Evolutionary conservation across 2,888 invertebrate genomes (phyloP).

Genomic region (Dexiosoma caninum): DNA sequence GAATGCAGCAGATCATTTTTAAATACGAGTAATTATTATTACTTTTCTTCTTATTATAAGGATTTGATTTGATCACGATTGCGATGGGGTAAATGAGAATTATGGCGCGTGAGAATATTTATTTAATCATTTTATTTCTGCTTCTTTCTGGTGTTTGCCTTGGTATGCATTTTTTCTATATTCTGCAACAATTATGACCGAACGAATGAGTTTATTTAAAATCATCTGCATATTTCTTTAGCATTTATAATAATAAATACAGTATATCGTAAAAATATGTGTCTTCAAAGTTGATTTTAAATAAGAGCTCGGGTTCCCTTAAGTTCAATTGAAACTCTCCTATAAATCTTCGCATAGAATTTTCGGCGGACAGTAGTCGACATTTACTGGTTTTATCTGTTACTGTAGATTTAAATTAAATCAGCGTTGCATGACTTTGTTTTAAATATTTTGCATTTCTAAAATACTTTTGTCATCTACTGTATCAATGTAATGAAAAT

Average conservation of each 20-base stretch:
- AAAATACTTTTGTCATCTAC: not conserved
- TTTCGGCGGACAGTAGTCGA: no score
- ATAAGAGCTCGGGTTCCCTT: no score
- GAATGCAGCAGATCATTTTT: no score
- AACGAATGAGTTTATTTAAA: constrained; percentile 24
- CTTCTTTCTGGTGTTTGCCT: constrained; percentile 16
- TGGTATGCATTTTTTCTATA: constrained; percentile 39
- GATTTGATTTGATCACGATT: not conserved
- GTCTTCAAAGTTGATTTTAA: no score
- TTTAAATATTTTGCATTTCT: not conserved
- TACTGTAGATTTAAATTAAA: no score
- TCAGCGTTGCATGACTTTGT: no score
- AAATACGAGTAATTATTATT: not conserved
- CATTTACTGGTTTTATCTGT: no score
- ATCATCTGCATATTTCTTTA: constrained; percentile 31
- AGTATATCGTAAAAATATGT: not conserved
- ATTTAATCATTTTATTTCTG: constrained; percentile 20
- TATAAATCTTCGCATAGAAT: no score
- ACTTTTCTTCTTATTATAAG: not conserved
- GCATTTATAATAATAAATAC: not conserved
- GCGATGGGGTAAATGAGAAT: constrained; percentile 34
- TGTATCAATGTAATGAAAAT: not conserved
- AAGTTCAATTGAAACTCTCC: no score
- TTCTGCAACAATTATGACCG: constrained; percentile 25
- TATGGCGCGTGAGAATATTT: constrained; percentile 59